These are phyloP conservation scores for Mayetiola destructor DNA, from an alignment of 2,888 invertebrate species.

Conservation along the genomic window DNA sequence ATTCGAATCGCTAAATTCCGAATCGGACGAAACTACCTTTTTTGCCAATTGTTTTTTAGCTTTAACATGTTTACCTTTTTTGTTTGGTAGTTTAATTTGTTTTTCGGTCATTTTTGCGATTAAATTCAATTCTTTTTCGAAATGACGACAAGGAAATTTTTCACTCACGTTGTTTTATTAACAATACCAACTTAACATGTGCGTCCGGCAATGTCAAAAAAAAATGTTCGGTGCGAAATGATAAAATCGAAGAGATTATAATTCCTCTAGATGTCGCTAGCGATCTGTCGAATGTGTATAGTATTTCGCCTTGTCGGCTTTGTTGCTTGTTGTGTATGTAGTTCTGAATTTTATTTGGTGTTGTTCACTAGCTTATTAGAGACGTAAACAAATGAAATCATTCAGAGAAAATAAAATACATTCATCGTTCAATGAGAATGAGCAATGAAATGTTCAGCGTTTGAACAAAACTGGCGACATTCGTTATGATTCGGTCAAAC, in stretches of 20 bases:
- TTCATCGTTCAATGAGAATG: not conserved
- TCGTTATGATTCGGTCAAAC: too few relatives aligned
- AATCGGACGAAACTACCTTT: not conserved
- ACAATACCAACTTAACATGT: not conserved
- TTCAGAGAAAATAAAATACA: conserved; percentile 5
- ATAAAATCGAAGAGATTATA: too few relatives aligned
- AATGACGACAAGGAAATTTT: not conserved
- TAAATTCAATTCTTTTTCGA: not conserved
- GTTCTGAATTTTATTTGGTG: not conserved
- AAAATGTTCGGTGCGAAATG: not conserved
- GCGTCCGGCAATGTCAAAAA: conserved; percentile 5
- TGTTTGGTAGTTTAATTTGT: not conserved
- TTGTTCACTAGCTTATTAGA: not conserved
- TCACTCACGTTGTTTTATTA: not conserved
- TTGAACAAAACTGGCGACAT: not conserved
- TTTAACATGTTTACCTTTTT: not conserved
- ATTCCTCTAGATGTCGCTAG: not conserved
- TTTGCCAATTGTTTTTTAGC: not conserved
- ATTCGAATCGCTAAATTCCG: not conserved
- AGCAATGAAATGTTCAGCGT: not conserved
- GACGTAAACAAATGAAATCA: conserved; percentile 11
- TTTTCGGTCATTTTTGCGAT: not conserved
- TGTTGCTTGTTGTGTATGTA: not conserved
- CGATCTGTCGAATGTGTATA: too few relatives aligned
- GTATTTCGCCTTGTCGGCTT: not conserved